Percentiles rank a stretch among this genome's conserved stretches.
Conservation (phyloP, 2,797 vertebrate genomes). For the Manis pentadactyla region DNA sequence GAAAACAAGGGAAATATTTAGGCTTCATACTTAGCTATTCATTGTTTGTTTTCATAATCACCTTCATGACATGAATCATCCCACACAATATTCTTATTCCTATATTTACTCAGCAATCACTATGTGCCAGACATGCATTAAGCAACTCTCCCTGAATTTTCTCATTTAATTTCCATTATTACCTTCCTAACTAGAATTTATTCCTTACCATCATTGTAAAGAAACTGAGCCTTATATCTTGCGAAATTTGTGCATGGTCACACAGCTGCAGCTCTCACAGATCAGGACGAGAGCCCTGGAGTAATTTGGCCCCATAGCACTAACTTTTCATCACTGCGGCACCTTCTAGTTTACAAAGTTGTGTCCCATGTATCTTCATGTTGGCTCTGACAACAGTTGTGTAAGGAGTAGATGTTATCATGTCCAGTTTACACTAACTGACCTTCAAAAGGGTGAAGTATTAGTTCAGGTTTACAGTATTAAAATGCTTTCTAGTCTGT, state of each 20-base stretch:
- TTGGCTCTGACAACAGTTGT: background rate
- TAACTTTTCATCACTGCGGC: background rate
- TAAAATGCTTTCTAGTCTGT: background rate
- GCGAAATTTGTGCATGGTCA: background rate
- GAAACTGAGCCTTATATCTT: slow-evolving; percentile 2
- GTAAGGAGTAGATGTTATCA: background rate
- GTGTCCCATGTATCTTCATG: background rate
- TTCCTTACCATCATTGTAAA: background rate
- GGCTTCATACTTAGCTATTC: slow-evolving; percentile 4
- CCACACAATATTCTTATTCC: background rate
- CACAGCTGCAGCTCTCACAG: background rate
- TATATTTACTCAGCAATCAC: background rate
- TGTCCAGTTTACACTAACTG: background rate
- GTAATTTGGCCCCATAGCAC: background rate
- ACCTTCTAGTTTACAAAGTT: background rate
- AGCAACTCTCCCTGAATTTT: slow-evolving; percentile 41
- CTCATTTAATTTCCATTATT: background rate
- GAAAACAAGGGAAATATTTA: slow-evolving; percentile 44
- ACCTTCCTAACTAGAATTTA: slow-evolving; percentile 24
- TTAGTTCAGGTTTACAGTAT: background rate
- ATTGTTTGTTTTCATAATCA: slow-evolving; percentile 15
- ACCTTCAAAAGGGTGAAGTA: background rate
- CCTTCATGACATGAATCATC: background rate
- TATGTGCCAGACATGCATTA: background rate
- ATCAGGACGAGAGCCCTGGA: background rate